Evolutionary conservation across 2,888 invertebrate genomes (phyloP).

Genomic region (Parelbella ahira): DNA sequence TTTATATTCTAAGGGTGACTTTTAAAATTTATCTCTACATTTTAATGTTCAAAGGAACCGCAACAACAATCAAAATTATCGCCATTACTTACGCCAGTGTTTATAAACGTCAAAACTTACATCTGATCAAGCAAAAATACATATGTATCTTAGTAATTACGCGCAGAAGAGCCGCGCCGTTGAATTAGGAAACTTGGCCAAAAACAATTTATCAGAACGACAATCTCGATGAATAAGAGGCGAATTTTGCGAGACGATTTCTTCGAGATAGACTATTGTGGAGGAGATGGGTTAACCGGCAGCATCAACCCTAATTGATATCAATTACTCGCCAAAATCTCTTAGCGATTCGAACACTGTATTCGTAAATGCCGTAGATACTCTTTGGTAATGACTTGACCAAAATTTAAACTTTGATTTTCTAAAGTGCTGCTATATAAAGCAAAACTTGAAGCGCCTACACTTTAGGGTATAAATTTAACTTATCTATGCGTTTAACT

Average conservation of each 20-base stretch:
- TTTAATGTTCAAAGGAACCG: no score
- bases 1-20: no score
- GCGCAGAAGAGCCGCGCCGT: conserved; percentile 7
- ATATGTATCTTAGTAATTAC: conserved; percentile 13
- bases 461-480: no score
- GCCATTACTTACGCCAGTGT: no score
- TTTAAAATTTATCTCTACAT: no score
- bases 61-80: no score
- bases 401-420: conserved; percentile 11
- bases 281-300: conserved; percentile 45
- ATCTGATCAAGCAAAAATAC: background rate
- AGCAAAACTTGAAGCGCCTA: conserved; percentile 3
- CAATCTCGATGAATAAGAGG: conserved; percentile 44
- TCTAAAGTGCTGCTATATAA: conserved; percentile 10
- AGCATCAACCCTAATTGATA: conserved; percentile 61
- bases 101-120: background rate
- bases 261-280: conserved; percentile 52
- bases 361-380: conserved; percentile 27
- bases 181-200: conserved; percentile 24
- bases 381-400: conserved; percentile 26
- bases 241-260: conserved; percentile 45
- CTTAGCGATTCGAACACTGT: conserved; percentile 25
- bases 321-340: conserved; percentile 50
- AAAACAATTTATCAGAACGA: conserved; percentile 49
- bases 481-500: no score